Evolutionary conservation across 2,113 vertebrate genomes (phyloP).

Genomic region (Copsychus sechellarum): DNA sequence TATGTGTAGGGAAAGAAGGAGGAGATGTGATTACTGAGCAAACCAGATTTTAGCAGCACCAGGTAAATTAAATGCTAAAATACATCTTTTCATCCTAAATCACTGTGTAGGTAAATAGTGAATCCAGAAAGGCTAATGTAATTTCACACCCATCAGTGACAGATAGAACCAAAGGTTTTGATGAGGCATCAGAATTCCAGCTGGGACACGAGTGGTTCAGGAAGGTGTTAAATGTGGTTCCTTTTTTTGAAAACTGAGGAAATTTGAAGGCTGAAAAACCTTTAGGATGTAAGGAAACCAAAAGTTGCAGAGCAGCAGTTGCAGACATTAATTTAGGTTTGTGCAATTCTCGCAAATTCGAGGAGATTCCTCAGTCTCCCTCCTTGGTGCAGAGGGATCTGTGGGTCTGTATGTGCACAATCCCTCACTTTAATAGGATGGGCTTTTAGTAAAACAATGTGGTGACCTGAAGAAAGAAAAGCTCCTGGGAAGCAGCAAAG

Average conservation of each 20-base stretch:
- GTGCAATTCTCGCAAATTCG: background rate
- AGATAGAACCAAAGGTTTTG: background rate
- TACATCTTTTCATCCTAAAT: background rate
- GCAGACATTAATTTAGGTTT: background rate
- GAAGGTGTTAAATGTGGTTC: background rate
- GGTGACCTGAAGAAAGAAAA: background rate
- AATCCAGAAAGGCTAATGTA: background rate
- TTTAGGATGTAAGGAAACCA: background rate
- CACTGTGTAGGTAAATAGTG: background rate
- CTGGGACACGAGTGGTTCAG: background rate
- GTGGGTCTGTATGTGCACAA: background rate
- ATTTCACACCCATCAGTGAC: background rate
- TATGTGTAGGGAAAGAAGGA: background rate
- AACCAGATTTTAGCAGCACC: background rate
- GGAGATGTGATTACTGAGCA: background rate
- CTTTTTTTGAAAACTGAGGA: background rate
- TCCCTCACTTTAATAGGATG: background rate
- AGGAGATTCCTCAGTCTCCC: background rate
- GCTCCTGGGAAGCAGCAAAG: background rate
- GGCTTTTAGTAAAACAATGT: background rate
- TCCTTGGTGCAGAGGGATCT: background rate
- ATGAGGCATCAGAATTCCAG: background rate
- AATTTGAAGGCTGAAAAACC: background rate
- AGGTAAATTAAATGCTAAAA: background rate
- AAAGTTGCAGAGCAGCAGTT: background rate